Evolutionary conservation across 2,797 vertebrate genomes (phyloP).

Genomic region (Sorex maritimensis): DNA sequence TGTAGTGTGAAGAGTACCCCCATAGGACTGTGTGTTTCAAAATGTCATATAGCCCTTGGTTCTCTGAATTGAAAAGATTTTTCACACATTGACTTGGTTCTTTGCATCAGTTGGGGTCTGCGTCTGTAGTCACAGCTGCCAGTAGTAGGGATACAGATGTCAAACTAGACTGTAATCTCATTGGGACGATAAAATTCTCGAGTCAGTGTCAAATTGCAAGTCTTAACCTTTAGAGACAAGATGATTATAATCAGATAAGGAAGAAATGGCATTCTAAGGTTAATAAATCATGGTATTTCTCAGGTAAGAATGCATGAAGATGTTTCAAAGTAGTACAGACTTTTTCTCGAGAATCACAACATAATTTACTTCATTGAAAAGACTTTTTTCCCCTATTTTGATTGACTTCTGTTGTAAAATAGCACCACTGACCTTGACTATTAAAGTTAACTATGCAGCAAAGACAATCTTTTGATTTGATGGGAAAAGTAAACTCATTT

Average conservation of each 20-base stretch:
- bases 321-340: background rate
- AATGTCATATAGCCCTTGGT: background rate
- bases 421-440: constrained; percentile 34
- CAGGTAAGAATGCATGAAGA: background rate
- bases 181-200: background rate
- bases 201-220: background rate
- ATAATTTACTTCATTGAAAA: constrained; percentile 3
- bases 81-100: background rate
- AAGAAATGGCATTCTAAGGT: background rate
- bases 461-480: constrained; percentile 16
- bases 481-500: constrained; percentile 17
- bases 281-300: background rate
- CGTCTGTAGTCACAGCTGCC: background rate
- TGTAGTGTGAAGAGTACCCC: background rate
- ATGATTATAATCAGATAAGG: background rate
- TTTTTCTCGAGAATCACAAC: background rate
- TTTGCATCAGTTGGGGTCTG: background rate
- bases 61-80: background rate
- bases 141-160: background rate
- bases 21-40: background rate
- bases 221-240: background rate
- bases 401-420: background rate
- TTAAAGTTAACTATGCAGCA: constrained; percentile 49
- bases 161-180: background rate
- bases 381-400: background rate